Conservation (phyloP, 2,797 vertebrate species). For the Liparis tanakae region DNA sequence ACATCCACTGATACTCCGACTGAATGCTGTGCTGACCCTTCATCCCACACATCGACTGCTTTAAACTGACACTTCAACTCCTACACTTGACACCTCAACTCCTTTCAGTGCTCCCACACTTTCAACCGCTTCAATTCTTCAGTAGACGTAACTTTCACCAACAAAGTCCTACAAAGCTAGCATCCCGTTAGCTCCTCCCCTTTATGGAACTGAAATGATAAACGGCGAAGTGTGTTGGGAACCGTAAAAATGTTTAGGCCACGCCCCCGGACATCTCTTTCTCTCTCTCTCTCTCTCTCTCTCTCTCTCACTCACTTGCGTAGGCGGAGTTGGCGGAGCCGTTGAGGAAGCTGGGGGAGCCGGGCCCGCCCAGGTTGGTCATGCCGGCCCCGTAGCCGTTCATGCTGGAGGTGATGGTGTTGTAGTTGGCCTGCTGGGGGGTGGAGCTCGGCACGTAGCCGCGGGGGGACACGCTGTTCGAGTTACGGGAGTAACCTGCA, state of each 20-base stretch:
- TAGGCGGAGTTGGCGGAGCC: slow-evolving; percentile 95
- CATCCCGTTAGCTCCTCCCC: neutral
- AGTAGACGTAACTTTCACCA: neutral
- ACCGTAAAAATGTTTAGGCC: neutral
- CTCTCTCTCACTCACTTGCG: slow-evolving; percentile 88
- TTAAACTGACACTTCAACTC: neutral
- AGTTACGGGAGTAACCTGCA: slow-evolving; percentile 91
- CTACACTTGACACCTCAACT: neutral
- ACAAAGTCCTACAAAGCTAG: neutral
- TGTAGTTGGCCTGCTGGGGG: slow-evolving; percentile 92
- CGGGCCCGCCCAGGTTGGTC: slow-evolving; percentile 91
- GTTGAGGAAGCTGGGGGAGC: slow-evolving; percentile 95
- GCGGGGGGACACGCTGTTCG: slow-evolving; percentile 89
- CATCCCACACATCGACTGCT: neutral
- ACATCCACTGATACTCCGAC: neutral
- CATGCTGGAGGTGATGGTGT: slow-evolving; percentile 89
- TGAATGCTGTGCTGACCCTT: neutral
- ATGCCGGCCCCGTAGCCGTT: slow-evolving; percentile 90
- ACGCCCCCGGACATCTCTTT: no score
- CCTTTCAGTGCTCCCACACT: neutral
- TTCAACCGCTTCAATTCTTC: neutral
- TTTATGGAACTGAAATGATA: neutral
- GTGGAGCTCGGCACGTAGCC: slow-evolving; percentile 92
- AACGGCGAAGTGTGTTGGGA: neutral
- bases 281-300: no score